Evolutionary conservation across 2,888 invertebrate genomes (phyloP), one percentile per base, ranked within the genome.

Genomic region (Drosophila pegasa): DNA sequence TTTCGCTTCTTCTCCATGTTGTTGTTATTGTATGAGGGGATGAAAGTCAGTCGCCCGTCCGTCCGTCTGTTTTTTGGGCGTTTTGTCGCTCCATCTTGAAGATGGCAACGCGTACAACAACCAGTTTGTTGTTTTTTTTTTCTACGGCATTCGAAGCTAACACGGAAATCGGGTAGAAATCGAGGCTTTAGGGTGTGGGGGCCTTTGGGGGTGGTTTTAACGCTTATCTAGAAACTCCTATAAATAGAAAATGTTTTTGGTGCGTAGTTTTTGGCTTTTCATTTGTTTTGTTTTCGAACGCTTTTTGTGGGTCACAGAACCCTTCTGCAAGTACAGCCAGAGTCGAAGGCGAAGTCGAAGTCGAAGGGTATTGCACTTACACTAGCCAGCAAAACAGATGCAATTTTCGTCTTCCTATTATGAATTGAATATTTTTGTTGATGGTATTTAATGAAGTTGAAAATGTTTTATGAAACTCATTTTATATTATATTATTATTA

Each of bases 91-190:
- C 63, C 68, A 67, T 83, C 87, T 88, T 83, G 62, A 83, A 88
- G 84, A 83, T 86, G 78, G 84, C 84, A 86, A 83, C 87, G 63
- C 40, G 64, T 78, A 76, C 51, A 78, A 64, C 78, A 75, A 75
- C 71, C 65, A 78, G 65, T 75, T 76, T 69, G 29, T 63, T 74
- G 63, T 56, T 59, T 78, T 56, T 51, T 50, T 59, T 37, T 35
- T 51, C 0, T 51, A 27, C 22, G 37, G 25, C 16, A 40, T 56
- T 38, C 47, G 14, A 10, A 51, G 56, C 41, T 22, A 64, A 60
- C 50, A 43, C 59, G 60, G 57, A 64, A 66, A 75, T 71, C 54
- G 37, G 64, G 50, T 67, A 25, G 69, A 69, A 60, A 47, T 56
- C 22, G 62, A 20, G 29, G 31, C 4, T 54, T 58, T 25, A 57